phyloP scores from a whole-genome alignment of 92 coral and sea anemone genomes.

The Blastomussa wellsi region DNA sequence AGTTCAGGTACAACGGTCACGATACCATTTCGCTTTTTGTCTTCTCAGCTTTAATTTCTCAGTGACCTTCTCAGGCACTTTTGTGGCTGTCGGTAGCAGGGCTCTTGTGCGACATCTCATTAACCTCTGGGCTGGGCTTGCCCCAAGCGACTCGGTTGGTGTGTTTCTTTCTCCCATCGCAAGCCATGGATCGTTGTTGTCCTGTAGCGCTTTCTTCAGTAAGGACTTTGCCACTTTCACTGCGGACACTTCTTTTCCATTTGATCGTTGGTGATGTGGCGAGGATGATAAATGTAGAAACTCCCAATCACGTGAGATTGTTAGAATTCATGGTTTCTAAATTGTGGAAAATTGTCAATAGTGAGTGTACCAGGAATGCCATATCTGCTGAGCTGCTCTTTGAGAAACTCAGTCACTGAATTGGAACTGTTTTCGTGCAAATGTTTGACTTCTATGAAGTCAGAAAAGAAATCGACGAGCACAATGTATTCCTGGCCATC shows the following conservation, averaged over 20 bases:
- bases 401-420: too few relatives aligned
- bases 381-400: slow-evolving; percentile 43
- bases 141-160: slow-evolving; percentile 21
- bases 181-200: slow-evolving; percentile 18
- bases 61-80: neutral
- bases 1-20: slow-evolving; percentile 12
- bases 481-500: slow-evolving; percentile 14
- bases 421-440: slow-evolving; percentile 23
- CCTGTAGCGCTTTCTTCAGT: slow-evolving; percentile 6
- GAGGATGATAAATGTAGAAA: slow-evolving; percentile 47
- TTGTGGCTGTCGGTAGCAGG: slow-evolving; percentile 2
- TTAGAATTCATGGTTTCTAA: slow-evolving; percentile 22
- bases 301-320: slow-evolving; percentile 40
- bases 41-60: neutral
- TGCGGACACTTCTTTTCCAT: slow-evolving; percentile 53
- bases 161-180: slow-evolving; percentile 17
- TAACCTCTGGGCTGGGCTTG: slow-evolving; percentile 24
- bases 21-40: slow-evolving; percentile 24
- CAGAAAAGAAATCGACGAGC: slow-evolving; percentile 11
- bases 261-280: slow-evolving; percentile 60
- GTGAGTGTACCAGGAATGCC: slow-evolving; percentile 38
- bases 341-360: slow-evolving; percentile 49
- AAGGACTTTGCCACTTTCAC: slow-evolving; percentile 36
- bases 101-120: slow-evolving; percentile 22
- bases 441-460: slow-evolving; percentile 14